Base-by-base conservation (phyloP, 2,113 vertebrate species). In the Sebastes schlegelii region DNA sequence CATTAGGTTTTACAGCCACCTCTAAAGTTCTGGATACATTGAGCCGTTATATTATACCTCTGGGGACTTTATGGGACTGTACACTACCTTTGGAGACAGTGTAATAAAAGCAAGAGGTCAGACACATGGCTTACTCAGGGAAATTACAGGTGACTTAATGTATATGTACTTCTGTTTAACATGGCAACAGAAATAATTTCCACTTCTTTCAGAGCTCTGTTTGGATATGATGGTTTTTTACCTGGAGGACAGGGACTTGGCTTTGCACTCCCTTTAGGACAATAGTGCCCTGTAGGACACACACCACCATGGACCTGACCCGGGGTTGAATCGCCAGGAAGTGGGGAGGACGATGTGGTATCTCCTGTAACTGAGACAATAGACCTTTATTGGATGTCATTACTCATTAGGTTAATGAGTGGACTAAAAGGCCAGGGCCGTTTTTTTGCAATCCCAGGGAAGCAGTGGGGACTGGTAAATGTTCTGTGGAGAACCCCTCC, bases 271-370 rank as follows among this genome's bases (percentile, higher is more conserved):
- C 95, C 97, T 55, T 51, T 77, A 21, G 95, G 94, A 91, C 97
- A 98, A 83, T 95, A 95, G 83, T 97, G 95, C 5, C 94, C 92
- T 0, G 21, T 17, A 0, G 93, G 96, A 83, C 97, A 99, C 0
- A 94, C 73, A 63, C 93, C 95, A 74, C 95, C 97, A 0, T 92
- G 89, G 55, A 89, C 77, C 49, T 84, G 84, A 67, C 70, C 77
- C 14, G 6, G 63, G 76, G 74, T 43, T 70, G 83, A 72, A 77
- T 83, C 21, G 17, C 45, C 82, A 45, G 77, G 74, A 81, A 54
- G 54, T 71, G 74, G 66, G 58, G 67, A 71, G 69, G 74, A 19
- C 70, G 52, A 65, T 10, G 75, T 16, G n/a, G 60, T 60, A 54
- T 75, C 90, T 94, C 94, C 96, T 95, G 95, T 85, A 95, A 96